Evolutionary conservation across 2,113 vertebrate species (phyloP), one percentile per base, ranked within the genome.

Genomic region (Embiotoca jacksoni): DNA sequence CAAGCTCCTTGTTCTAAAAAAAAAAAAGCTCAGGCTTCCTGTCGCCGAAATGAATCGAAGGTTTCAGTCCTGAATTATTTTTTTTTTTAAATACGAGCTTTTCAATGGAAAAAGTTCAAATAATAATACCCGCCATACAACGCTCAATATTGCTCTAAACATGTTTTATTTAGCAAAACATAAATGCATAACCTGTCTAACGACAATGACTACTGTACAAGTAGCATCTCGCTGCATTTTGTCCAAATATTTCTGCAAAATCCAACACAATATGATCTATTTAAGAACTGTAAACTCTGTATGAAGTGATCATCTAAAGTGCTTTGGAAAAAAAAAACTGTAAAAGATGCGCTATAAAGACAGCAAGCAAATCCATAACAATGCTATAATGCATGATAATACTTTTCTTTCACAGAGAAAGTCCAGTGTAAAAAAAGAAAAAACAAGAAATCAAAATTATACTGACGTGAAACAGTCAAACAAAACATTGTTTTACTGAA

Each of bases 111-210:
- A 67, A 4, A 32, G 2, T 5, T 3, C n/a, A 64, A 16, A 35
- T 35, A 84, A 82, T 50, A 70, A 86, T 3, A 76, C 13, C 37
- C 44, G 78, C n/a, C 4, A 65, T 31, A 65, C 14, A 41, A 57
- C 16, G 0, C 15, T 64, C 33, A 60, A 50, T 31, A 47, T 72
- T 70, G 78, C 63, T 88, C 81, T 81, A 66, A 82, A 88, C 86
- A 64, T 55, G 32, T 86, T 93, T 93, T 93, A 93, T 91, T 93
- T 72, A 81, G 71, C 72, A 89, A 86, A 88, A 84, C 77, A 84
- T 75, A 66, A 23, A 83, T 79, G 59, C 70, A 87, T 73, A 76
- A 75, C 14, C 65, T 63, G 56, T 83, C 57, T 82, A 80, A 66
- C 70, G 75, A 85, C 72, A 78, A 81, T 7, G 63, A 61, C 70